Evolutionary conservation across 64 coral and sea anemone species (phyloP), one percentile per base, ranked within the genome.

Genomic region (Trachythela sp.): DNA sequence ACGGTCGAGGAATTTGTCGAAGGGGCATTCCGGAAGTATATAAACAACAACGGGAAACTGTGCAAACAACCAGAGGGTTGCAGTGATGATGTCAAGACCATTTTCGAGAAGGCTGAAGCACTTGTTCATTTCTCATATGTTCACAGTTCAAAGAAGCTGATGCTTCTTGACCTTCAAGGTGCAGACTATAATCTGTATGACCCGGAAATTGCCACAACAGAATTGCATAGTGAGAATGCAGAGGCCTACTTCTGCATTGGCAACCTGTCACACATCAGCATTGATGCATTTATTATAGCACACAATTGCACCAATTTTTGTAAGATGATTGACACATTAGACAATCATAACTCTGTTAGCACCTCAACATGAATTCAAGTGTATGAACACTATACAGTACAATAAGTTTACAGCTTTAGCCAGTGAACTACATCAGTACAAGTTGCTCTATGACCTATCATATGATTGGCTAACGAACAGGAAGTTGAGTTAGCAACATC

Each of bases 1-100:
- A 95, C 94, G 59, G 83, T 95, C 42, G 90, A 95, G 67, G 90
- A 95, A 86, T 95, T 92, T 90, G 94, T 95, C 39, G 87, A 83
- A 84, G 90, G 90, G 18, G 30, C 38, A 26, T 95, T 95, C 87
- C 77, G 26, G 13, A 92, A 95, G 48, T 38, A 89, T 29, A 85
- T 92, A 34, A 95, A 95, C 67, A 95, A 95, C 86, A 84, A 92
- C 92, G 90, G 94, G 68, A 72, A 72, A 9, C 37, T 85, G 60
- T 72, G 68, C 68, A 72, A 29, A 26, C 14, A 72, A 72, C 68
- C 68, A 24, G 26, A 72, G 68, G 68, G 29, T 31, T 31, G 1
- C 26, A 31, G n/a, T 72, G 17, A 14, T 26, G 18, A 72, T 9
- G 17, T 72, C 17, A 72, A 22, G 33, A 72, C 15, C 68, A 83